Base-by-base conservation (phyloP, 2,888 invertebrate species). In the Tenthredo notha region DNA sequence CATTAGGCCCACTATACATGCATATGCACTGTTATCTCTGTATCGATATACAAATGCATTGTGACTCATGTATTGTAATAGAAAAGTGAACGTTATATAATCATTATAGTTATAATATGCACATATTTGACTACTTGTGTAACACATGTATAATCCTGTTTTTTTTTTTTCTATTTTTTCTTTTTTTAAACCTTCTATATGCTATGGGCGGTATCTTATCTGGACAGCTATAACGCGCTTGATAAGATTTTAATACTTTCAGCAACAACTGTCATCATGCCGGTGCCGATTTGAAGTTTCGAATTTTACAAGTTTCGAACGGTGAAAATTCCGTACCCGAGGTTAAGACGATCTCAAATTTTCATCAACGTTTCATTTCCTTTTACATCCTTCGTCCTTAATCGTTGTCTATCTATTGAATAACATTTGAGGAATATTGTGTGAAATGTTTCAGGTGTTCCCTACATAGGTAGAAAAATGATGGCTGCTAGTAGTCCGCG, bases 391-490 rank as follows among this genome's bases (percentile, higher is more conserved):
- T 1, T 25, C 5, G 2, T 25, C 6, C 21, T 43, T 33, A 1
- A 1, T 67, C 33, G 12, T 33, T 67, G 7, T 25, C 15, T 7
- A 33, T 33, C 12, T 15, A 47, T 29, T 5, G 12, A 33, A 67
- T 67, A 12, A 21, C 5, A 25, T 61, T 61, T 2, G 21, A 61
- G 9, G 61, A 12, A 61, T 61, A 1, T 33, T 61, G 25, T 25
- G 61, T 12, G 21, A 25, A 61, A 2, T 67, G 33, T 33, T 67
- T 67, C 67, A 96, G 96, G 96, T 87, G 95, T 96, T 0, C 96
- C 96, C 65, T 96, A 94, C 87, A 93, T 96, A 90, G 95, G 95
- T 0, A 94, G 96, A 86, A 96, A 96, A 94, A 95, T 96, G 95
- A 96, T 96, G 95, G 90, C 93, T 29, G 92, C 95, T 90, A 94